Evolutionary conservation across 2,888 invertebrate genomes (phyloP).

Genomic region (Eulithis prunata): DNA sequence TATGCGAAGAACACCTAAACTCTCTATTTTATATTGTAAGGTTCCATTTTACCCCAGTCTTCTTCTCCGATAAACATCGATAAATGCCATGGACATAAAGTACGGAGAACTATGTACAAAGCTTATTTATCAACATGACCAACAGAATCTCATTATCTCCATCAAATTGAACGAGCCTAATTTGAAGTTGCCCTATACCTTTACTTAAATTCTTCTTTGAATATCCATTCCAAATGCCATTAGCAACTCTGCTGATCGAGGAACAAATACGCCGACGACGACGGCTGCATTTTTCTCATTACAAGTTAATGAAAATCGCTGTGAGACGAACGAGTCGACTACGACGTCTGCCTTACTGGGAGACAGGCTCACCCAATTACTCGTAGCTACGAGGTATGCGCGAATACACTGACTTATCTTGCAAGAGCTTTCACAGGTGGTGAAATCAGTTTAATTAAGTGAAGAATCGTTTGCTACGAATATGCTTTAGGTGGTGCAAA

Average conservation of each 20-base stretch:
- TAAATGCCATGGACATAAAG: too few species aligned
- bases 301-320: constrained; percentile 77
- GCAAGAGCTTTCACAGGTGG: constrained; percentile 23
- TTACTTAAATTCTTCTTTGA: constrained; percentile 29
- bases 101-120: too few species aligned
- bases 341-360: constrained; percentile 55
- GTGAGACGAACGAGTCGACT: constrained; percentile 47
- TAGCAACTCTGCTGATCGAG: constrained; percentile 38
- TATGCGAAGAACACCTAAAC: too few species aligned
- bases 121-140: too few species aligned
- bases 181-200: not conserved
- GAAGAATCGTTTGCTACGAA: constrained; percentile 6
- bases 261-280: constrained; percentile 52
- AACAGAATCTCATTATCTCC: not conserved
- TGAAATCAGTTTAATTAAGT: constrained; percentile 7
- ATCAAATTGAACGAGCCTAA: not conserved
- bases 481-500: too few species aligned
- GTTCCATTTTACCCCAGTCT: too few species aligned
- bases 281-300: constrained; percentile 72
- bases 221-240: constrained; percentile 38
- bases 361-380: constrained; percentile 68
- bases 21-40: too few species aligned
- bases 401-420: constrained; percentile 47
- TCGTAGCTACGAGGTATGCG: constrained; percentile 38
- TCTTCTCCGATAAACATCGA: too few species aligned